phyloP scores from a whole-genome alignment of 2,797 vertebrate genomes.

The Cossypha dichroa region DNA sequence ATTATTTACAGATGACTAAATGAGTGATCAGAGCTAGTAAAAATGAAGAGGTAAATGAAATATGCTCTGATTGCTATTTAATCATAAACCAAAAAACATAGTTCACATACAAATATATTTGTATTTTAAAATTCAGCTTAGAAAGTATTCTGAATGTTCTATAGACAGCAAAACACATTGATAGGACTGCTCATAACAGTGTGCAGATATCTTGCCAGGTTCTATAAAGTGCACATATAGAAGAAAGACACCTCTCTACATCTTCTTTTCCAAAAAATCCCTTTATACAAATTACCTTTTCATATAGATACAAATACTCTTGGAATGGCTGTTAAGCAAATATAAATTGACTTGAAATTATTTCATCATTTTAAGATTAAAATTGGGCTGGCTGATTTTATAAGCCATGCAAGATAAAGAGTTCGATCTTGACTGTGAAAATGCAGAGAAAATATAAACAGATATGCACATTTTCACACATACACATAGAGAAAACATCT shows the following conservation, averaged over 20 bases:
- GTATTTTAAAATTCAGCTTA: background rate
- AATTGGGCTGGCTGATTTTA: background rate
- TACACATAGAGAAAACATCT: background rate
- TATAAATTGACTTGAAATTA: background rate
- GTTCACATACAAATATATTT: background rate
- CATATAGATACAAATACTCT: background rate
- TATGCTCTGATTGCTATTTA: background rate
- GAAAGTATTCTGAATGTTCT: background rate
- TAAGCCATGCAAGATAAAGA: background rate
- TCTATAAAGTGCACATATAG: background rate
- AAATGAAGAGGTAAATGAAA: background rate
- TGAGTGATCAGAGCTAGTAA: background rate
- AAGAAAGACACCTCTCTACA: background rate
- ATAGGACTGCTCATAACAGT: background rate
- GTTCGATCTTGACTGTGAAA: background rate
- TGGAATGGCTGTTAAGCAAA: background rate
- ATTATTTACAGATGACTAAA: background rate
- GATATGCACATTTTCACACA: background rate
- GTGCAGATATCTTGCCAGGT: background rate
- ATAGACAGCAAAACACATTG: background rate
- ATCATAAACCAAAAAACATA: background rate
- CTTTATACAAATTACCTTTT: background rate
- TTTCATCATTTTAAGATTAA: background rate
- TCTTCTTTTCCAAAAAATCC: background rate
- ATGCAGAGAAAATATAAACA: background rate